Base-by-base conservation (phyloP, 1,140 invertebrate species). In the Druon quercuslanigerum region DNA sequence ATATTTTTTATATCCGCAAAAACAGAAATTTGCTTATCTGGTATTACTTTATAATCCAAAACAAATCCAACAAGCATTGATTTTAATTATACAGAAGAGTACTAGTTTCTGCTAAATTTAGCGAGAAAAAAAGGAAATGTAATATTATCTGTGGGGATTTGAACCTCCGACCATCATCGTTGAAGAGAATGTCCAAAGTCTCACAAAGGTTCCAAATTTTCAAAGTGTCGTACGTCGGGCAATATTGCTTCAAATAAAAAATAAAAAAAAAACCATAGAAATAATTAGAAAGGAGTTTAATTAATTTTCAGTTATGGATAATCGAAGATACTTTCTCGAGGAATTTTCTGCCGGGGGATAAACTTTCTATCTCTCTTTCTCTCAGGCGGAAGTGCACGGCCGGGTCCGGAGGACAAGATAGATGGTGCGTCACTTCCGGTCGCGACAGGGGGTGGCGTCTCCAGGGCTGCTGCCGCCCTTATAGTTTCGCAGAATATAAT, bases 341-440 rank as follows among this genome's bases (percentile, higher is more conserved):
- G 6, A n/a, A 56, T 56, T 56, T 17, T 56, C 54, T 17, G 17
- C 54, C 19, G 54, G 19, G 16, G 54, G 20, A 19, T 56, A 56
- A 20, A 56, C 54, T 56, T 56, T 56, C 54, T 56, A 17, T 56
- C 54, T 56, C 54, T 56, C 54, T 56, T 54, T 56, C 17, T 56
- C 60, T 78, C 78, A 86, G 85, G 84, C 88, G 88, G 88, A 90
- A 90, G 86, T 87, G 87, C 84, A 86, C 83, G 84, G 83, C 87
- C 84, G 82, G 87, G 83, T 75, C 79, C 84, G 84, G 84, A 83
- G 78, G 84, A 85, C 84, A 90, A 90, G 87, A 90, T 90, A 86
- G 87, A 90, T 89, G 88, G 88, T 90, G 87, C 88, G 87, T 90
- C 86, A 89, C 88, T 90, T 90, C 89, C 89, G 88, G 87, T 87